Base-by-base conservation (phyloP, 2,888 invertebrate species). In the Trichacis sp. region DNA sequence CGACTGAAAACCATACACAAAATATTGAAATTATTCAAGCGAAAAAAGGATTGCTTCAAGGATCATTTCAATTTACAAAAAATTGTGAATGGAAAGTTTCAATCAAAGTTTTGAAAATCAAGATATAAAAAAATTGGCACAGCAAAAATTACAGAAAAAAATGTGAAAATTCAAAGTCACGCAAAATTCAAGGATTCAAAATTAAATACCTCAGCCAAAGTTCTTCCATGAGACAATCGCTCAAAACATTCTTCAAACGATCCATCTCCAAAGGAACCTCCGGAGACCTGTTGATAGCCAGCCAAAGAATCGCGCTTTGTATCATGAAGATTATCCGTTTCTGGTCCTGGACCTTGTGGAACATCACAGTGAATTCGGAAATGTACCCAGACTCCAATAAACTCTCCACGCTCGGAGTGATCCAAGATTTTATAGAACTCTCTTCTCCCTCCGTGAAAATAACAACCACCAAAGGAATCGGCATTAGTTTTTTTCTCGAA, bases 121-220 rank as follows among this genome's bases (percentile, higher is more conserved):
- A n/a, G n/a, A n/a, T n/a, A n/a, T n/a, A n/a, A n/a, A n/a, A n/a
- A n/a, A n/a, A n/a, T n/a, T n/a, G n/a, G n/a, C n/a, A n/a, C n/a
- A n/a, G n/a, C n/a, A n/a, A n/a, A n/a, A n/a, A n/a, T n/a, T n/a
- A n/a, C n/a, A n/a, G n/a, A n/a, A n/a, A n/a, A n/a, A n/a, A n/a
- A n/a, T n/a, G n/a, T n/a, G n/a, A n/a, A n/a, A n/a, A n/a, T n/a
- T n/a, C n/a, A n/a, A n/a, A n/a, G n/a, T n/a, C n/a, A n/a, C n/a
- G n/a, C n/a, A n/a, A n/a, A n/a, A n/a, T n/a, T n/a, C n/a, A n/a
- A n/a, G n/a, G n/a, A n/a, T n/a, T n/a, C n/a, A n/a, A n/a, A n/a
- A n/a, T n/a, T n/a, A n/a, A n/a, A n/a, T 24, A 82, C 82, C 79
- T 77, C 4, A 82, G 61, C 83, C 83, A 83, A 9, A 83, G 68